A percentile compares a stretch with the other conserved stretches of the same genome.
These are phyloP conservation scores for Rana temporaria DNA, from an alignment of 2,113 vertebrate species.

Conservation along the genomic window DNA sequence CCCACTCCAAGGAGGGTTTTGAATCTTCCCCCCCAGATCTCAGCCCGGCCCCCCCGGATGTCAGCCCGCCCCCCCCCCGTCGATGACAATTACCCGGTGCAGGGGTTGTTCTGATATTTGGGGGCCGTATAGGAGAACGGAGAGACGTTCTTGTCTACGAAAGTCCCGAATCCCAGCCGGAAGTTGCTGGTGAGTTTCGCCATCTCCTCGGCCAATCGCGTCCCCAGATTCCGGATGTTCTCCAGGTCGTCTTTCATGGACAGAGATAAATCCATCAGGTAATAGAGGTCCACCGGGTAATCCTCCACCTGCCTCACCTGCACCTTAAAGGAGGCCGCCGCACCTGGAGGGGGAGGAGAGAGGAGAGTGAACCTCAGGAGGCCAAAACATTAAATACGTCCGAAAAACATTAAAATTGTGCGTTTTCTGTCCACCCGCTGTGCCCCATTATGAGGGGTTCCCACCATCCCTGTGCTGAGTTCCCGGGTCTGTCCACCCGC, in stretches of 20 bases:
- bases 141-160: conserved; percentile 97
- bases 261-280: conserved; percentile 97
- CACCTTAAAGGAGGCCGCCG: conserved; percentile 83
- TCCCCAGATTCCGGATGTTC: conserved; percentile 91
- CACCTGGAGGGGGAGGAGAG: conserved; percentile 75
- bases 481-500: not conserved
- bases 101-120: conserved; percentile 93
- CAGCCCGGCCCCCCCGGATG: no score
- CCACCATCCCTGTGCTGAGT: not conserved
- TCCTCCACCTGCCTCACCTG: conserved; percentile 96
- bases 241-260: conserved; percentile 98
- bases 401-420: no score
- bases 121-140: conserved; percentile 93
- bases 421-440: no score
- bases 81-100: conserved; percentile 83
- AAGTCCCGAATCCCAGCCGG: conserved; percentile 93
- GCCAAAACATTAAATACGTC: no score
- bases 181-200: conserved; percentile 97
- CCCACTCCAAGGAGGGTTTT: no score
- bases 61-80: no score
- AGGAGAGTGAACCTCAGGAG: not conserved
- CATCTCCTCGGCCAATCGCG: conserved; percentile 94
- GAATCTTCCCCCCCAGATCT: no score
- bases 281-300: conserved; percentile 97
- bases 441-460: no score